Conservation (phyloP, 2,797 vertebrate species). For the Australoheros facetus region DNA sequence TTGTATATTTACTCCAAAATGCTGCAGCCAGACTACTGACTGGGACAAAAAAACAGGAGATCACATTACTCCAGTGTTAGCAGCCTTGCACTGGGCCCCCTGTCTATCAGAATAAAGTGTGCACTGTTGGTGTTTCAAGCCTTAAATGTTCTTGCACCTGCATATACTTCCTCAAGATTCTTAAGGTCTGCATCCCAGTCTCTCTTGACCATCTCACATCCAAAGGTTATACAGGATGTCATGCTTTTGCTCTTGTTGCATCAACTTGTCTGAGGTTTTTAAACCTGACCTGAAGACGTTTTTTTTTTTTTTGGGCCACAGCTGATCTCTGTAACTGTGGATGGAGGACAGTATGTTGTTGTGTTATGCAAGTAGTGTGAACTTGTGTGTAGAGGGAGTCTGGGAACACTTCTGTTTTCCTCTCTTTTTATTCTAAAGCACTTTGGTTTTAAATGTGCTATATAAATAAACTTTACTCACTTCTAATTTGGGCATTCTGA, state of each 20-base stretch:
- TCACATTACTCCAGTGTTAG: neutral
- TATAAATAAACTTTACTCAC: too few species aligned
- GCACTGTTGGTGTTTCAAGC: neutral
- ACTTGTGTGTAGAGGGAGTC: neutral
- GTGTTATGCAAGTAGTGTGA: neutral
- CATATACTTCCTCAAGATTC: neutral
- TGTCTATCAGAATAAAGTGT: neutral
- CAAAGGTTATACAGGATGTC: neutral
- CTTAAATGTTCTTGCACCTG: neutral
- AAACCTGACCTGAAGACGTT: neutral
- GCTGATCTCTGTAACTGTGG: neutral
- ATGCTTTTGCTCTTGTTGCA: neutral
- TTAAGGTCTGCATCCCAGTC: neutral
- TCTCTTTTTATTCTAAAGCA: too few species aligned
- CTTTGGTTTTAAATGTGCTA: too few species aligned
- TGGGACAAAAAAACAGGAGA: neutral
- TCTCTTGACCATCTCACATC: neutral
- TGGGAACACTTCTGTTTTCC: neutral
- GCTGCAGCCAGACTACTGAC: neutral
- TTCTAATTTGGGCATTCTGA: too few species aligned
- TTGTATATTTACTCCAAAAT: neutral
- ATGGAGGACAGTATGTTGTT: neutral
- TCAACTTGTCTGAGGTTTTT: neutral
- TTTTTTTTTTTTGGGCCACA: neutral
- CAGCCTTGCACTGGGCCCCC: neutral